These are phyloP conservation scores for Psittacula derbiana DNA, from an alignment of 2,797 vertebrate species.

Conservation along the genomic window DNA sequence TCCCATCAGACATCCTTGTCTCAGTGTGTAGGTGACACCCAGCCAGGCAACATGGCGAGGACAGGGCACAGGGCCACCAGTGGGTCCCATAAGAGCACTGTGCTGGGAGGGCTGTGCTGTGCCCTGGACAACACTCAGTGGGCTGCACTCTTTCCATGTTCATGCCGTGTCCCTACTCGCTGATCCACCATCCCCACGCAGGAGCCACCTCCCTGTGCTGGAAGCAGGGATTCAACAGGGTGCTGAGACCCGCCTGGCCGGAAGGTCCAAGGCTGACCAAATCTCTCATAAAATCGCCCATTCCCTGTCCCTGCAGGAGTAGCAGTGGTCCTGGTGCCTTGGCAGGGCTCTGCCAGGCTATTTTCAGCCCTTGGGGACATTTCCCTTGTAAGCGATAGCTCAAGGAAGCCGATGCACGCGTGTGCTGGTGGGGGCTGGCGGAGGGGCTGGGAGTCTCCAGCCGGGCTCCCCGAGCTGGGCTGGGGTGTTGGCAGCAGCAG, in stretches of 20 bases:
- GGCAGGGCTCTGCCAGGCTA: background rate
- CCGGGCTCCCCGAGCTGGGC: fast-evolving
- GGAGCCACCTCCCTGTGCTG: fast-evolving
- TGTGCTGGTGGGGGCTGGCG: background rate
- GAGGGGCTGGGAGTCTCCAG: background rate
- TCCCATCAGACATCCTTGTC: background rate
- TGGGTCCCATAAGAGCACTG: fast-evolving
- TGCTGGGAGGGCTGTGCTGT: background rate
- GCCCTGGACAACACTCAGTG: fast-evolving
- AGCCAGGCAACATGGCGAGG: fast-evolving
- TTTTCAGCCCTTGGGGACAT: background rate
- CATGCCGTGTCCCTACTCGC: fast-evolving
- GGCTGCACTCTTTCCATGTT: fast-evolving
- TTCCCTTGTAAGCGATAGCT: background rate
- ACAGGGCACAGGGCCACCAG: background rate
- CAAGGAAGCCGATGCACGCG: background rate
- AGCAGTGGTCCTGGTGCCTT: background rate
- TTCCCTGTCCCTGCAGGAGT: background rate
- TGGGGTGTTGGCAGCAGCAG: background rate
- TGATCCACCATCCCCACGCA: fast-evolving
- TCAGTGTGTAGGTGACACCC: background rate
- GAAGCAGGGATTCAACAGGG: fast-evolving
- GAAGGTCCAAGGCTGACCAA: background rate
- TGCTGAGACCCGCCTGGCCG: fast-evolving
- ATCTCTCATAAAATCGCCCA: background rate